phyloP scores from a whole-genome alignment of 2,797 vertebrate species.

The Pitangus sulphuratus region DNA sequence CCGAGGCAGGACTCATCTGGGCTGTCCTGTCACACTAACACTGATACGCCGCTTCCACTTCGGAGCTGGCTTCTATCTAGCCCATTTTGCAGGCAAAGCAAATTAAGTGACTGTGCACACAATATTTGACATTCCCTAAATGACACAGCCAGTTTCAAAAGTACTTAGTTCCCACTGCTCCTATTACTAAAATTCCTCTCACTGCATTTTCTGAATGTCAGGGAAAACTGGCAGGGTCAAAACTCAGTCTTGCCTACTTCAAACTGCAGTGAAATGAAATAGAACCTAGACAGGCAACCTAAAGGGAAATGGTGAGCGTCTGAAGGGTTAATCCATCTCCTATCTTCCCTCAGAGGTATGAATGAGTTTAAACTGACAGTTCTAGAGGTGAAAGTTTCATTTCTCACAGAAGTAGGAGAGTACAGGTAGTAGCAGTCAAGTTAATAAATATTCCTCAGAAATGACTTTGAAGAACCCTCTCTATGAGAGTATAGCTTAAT shows the following conservation, averaged over 20 bases:
- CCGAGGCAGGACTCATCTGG: not conserved
- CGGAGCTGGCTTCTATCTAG: not conserved
- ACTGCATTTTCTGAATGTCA: not conserved
- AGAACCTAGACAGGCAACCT: not conserved
- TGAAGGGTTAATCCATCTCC: not conserved
- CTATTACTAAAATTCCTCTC: not conserved
- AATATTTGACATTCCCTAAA: not conserved
- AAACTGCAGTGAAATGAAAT: not conserved
- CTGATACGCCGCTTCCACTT: not conserved
- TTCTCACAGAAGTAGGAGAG: slow-evolving; percentile 8
- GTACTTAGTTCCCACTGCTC: not conserved
- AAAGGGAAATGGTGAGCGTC: not conserved
- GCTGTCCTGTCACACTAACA: not conserved
- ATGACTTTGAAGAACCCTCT: slow-evolving; percentile 56
- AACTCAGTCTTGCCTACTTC: not conserved
- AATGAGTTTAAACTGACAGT: not conserved
- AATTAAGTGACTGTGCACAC: not conserved
- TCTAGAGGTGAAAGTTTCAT: slow-evolving; percentile 28
- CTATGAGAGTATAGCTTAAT: slow-evolving; percentile 38
- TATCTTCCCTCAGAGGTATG: not conserved
- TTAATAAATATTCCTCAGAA: slow-evolving; percentile 63
- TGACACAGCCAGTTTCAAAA: not conserved
- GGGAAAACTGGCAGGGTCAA: not conserved
- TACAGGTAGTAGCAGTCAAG: slow-evolving; percentile 32
- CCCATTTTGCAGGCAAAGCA: not conserved